These are phyloP conservation scores for Heteractis magnifica DNA, from an alignment of 92 coral and sea anemone species.

Conservation along the genomic window DNA sequence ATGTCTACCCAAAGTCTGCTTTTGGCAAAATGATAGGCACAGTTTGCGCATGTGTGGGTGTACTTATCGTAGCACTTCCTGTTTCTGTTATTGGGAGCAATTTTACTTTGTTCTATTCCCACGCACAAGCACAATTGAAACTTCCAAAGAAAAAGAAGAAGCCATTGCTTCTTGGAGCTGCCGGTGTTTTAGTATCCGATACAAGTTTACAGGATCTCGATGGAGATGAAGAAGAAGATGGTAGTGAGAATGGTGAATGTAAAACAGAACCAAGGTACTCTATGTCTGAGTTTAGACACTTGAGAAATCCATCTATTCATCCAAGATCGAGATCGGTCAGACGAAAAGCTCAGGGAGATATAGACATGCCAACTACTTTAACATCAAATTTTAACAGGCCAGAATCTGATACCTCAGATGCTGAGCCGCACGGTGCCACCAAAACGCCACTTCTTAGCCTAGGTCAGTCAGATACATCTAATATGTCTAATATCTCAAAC, in stretches of 20 bases:
- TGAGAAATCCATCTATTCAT: conserved; percentile 81
- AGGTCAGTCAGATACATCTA: conserved; percentile 46
- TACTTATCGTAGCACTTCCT: conserved; percentile 95
- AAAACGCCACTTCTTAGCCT: conserved; percentile 43
- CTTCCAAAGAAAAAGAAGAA: conserved; percentile 91
- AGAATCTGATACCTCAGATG: conserved; percentile 50
- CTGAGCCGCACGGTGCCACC: conserved; percentile 13
- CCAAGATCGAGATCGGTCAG: conserved; percentile 53
- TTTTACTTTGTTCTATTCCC: conserved; percentile 94
- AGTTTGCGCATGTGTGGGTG: conserved; percentile 96
- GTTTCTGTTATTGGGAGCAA: conserved; percentile 99
- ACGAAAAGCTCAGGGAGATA: conserved; percentile 37
- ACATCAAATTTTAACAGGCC: conserved; percentile 24
- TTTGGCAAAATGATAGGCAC: conserved; percentile 86
- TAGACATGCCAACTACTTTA: conserved; percentile 36
- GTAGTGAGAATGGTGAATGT: conserved; percentile 19
- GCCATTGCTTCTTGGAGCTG: conserved; percentile 92
- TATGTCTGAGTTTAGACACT: conserved; percentile 56
- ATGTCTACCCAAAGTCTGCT: conserved; percentile 79
- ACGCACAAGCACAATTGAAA: conserved; percentile 97
- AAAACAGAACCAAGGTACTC: conserved; percentile 44
- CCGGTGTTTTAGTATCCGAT: conserved; percentile 92
- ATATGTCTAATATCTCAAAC: conserved; percentile 61
- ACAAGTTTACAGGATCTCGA: conserved; percentile 53
- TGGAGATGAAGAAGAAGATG: conserved; percentile 49